These are phyloP conservation scores for Suncus etruscus DNA, from an alignment of 2,113 vertebrate species.

Conservation along the genomic window DNA sequence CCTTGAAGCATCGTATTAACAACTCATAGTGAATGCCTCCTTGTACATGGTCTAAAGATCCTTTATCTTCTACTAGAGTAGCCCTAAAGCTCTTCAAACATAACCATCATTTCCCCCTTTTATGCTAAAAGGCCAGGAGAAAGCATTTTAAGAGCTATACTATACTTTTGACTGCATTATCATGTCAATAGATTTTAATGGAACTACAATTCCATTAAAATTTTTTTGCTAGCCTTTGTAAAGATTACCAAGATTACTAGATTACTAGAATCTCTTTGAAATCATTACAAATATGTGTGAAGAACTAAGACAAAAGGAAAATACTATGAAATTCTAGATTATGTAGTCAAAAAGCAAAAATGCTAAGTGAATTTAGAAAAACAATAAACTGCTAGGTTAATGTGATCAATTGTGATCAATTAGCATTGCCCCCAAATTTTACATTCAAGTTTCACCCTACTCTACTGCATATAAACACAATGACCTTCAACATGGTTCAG, in stretches of 20 bases:
- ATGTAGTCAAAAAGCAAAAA: neutral
- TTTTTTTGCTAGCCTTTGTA: slow-evolving; percentile 52
- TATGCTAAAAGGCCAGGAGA: slow-evolving; percentile 25
- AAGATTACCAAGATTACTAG: slow-evolving; percentile 55
- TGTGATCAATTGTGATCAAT: neutral
- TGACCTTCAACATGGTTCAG: no score
- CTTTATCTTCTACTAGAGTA: neutral
- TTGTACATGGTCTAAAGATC: slow-evolving; percentile 46
- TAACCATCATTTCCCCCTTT: neutral
- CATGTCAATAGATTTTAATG: slow-evolving; percentile 69
- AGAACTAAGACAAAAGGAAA: slow-evolving; percentile 28
- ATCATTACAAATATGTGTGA: slow-evolving; percentile 50
- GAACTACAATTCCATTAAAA: slow-evolving; percentile 62
- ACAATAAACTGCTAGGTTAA: neutral
- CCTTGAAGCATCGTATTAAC: slow-evolving; percentile 50
- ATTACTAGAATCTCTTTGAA: slow-evolving; percentile 62
- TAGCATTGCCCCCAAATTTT: neutral
- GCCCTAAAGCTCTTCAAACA: slow-evolving; percentile 21
- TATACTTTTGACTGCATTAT: slow-evolving; percentile 46
- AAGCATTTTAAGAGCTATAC: slow-evolving; percentile 42
- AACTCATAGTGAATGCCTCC: slow-evolving; percentile 38
- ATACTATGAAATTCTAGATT: slow-evolving; percentile 44
- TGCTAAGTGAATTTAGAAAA: slow-evolving; percentile 11
- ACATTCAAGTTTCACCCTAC: neutral
- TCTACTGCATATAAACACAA: neutral